Base-by-base conservation (phyloP, 2,113 vertebrate genomes). In the Pterocles orientalis region DNA sequence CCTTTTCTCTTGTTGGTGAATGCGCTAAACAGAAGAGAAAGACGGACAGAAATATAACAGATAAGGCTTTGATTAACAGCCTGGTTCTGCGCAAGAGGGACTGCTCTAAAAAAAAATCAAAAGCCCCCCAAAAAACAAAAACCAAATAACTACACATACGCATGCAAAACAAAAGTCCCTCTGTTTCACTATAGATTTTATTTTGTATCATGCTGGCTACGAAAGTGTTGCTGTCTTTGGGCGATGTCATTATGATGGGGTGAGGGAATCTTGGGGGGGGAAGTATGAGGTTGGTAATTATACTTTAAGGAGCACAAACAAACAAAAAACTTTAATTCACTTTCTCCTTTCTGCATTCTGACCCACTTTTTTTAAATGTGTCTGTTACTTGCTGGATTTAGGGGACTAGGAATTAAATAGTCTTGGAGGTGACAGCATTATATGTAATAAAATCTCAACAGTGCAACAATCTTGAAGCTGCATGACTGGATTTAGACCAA, bases 1-100 rank as follows among this genome's bases (percentile, higher is more conserved):
- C 97, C 97, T 97, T 98, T 98, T 98, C 98, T 98, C 97, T 97
- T 96, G 96, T 97, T 96, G 97, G 98, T 98, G 98, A 98, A 98
- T 98, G 98, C 92, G 8, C 97, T 97, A 97, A 98, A 98, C 98
- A 97, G 98, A 98, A 97, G 97, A 98, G 98, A 98, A 98, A 98
- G 98, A 98, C 95, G 48, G 94, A 76, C 95, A 98, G 98, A 98
- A 98, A 98, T 98, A 98, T 97, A 98, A 98, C 98, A 98, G 98
- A 98, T 98, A 98, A 97, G 94, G 98, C 98, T 98, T 98, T 98
- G 98, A 98, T 98, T 97, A 96, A 98, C 97, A 97, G 98, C 94
- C 92, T 95, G 50, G 95, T 95, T 96, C 95, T 97, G 94, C 97
- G 97, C 97, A 94, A 96, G 94, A 96, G 66, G 64, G 97, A 86